Percentiles rank a stretch among this genome's conserved stretches.
These are phyloP conservation scores for Platycheirus albimanus DNA, from an alignment of 2,888 invertebrate genomes.

Conservation along the genomic window DNA sequence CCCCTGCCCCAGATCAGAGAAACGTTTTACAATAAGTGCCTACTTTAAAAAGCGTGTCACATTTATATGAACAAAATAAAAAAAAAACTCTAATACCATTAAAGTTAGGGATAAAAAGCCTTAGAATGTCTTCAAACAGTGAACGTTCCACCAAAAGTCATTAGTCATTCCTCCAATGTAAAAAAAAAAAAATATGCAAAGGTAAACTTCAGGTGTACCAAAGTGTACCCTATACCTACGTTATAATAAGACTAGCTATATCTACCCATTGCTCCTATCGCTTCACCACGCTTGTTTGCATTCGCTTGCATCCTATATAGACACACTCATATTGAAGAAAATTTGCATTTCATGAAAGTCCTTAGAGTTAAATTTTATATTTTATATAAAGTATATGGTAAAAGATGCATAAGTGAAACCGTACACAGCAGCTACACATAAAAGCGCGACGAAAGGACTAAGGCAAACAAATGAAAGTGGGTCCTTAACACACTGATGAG, in stretches of 20 bases:
- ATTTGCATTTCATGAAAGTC: conserved; percentile 72
- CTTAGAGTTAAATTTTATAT: conserved; percentile 68
- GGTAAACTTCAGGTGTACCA: conserved; percentile 56
- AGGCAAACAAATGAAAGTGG: conserved; percentile 72
- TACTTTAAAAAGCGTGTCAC: conserved; percentile 34
- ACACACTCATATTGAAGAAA: conserved; percentile 64
- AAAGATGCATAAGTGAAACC: conserved; percentile 73
- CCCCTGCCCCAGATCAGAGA: conserved; percentile 21
- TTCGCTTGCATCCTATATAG: conserved; percentile 43
- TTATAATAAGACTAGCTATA: conserved; percentile 29
- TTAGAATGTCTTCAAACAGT: conserved; percentile 34
- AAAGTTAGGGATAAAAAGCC: conserved; percentile 25
- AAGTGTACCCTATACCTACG: conserved; percentile 19
- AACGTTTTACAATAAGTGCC: conserved; percentile 45
- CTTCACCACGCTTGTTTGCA: conserved; percentile 51
- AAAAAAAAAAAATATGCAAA: conserved; percentile 44
- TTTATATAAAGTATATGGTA: conserved; percentile 53
- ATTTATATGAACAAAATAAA: too few relatives aligned
- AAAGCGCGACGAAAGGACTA: conserved; percentile 68
- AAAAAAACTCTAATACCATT: neutral
- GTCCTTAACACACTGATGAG: conserved; percentile 74
- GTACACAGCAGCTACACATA: conserved; percentile 61
- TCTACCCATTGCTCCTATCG: conserved; percentile 1
- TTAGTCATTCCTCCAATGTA: conserved; percentile 57
- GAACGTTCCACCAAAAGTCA: conserved; percentile 49